Percentiles rank a stretch among this genome's conserved stretches.
phyloP scores from a whole-genome alignment of 2,113 vertebrate genomes.

The Hyperopisus bebe region DNA sequence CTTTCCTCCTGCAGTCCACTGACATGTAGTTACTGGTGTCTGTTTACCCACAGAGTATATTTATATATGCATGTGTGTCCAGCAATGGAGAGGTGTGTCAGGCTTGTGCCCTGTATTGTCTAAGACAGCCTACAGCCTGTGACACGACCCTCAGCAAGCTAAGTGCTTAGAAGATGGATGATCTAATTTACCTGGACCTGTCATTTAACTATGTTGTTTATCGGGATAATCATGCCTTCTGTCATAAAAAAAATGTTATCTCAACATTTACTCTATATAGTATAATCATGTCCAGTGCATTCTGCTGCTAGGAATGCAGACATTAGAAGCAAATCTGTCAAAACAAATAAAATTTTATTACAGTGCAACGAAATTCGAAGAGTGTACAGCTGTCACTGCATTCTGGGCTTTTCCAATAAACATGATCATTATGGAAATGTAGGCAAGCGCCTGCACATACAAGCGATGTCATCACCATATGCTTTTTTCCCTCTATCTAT shows the following conservation, averaged over 20 bases:
- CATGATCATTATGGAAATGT: background rate
- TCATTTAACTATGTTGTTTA: background rate
- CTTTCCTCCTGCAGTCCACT: background rate
- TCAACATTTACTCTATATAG: background rate
- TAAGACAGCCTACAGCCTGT: background rate
- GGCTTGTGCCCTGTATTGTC: background rate
- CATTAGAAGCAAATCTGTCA: constrained; percentile 6
- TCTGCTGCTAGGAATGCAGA: background rate
- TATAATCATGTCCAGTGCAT: background rate
- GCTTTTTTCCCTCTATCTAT: background rate
- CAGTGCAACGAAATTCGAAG: background rate
- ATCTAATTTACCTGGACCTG: background rate
- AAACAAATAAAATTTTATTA: constrained; percentile 4
- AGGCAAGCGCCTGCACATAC: background rate
- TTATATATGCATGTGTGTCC: background rate
- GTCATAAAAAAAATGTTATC: background rate
- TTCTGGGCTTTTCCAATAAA: constrained; percentile 1
- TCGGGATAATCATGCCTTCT: background rate
- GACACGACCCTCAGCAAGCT: background rate
- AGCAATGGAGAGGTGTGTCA: background rate
- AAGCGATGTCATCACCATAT: background rate
- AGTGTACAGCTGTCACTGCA: background rate
- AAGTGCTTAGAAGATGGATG: background rate
- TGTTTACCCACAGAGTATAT: background rate
- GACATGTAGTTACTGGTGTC: background rate